A percentile compares a stretch with the other conserved stretches of the same genome.
Evolutionary conservation across 2,888 invertebrate species (phyloP).

Genomic region (Plusia festucae): DNA sequence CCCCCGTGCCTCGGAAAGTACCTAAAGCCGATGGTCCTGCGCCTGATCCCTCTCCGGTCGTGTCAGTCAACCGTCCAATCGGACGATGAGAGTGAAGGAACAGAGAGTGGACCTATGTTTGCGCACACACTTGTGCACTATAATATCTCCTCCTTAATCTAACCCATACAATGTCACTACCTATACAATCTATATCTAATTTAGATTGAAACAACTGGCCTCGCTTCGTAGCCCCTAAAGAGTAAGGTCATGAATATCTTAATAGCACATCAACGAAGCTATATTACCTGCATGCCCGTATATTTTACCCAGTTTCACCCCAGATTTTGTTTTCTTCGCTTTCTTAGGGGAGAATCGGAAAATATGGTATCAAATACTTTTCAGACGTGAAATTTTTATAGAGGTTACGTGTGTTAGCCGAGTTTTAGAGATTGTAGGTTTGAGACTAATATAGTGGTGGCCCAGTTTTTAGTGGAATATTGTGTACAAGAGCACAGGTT

Average conservation of each 20-base stretch:
- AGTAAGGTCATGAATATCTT: slow-evolving; percentile 61
- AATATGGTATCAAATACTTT: slow-evolving; percentile 18
- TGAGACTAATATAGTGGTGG: not conserved
- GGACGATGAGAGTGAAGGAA: too few species aligned
- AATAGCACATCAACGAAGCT: slow-evolving; percentile 49
- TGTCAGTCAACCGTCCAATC: too few species aligned
- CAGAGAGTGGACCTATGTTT: too few species aligned
- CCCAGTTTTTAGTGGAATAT: not conserved
- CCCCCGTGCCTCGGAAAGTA: too few species aligned
- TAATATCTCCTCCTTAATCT: too few species aligned
- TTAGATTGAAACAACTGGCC: slow-evolving; percentile 16
- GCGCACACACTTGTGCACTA: too few species aligned
- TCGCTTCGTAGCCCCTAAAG: slow-evolving; percentile 36
- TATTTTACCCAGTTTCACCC: slow-evolving; percentile 33
- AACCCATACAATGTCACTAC: not conserved
- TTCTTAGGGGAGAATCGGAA: slow-evolving; percentile 1
- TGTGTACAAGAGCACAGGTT: not conserved
- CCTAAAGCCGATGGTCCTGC: too few species aligned
- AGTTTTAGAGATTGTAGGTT: not conserved
- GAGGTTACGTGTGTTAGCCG: not conserved
- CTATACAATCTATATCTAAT: slow-evolving; percentile 5
- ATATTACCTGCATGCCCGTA: slow-evolving; percentile 44
- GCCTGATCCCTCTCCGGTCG: too few species aligned
- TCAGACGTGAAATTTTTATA: not conserved
- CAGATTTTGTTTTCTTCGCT: slow-evolving; percentile 40